Base-by-base conservation (phyloP, 2,113 vertebrate species). In the Coracopsis vasa region DNA sequence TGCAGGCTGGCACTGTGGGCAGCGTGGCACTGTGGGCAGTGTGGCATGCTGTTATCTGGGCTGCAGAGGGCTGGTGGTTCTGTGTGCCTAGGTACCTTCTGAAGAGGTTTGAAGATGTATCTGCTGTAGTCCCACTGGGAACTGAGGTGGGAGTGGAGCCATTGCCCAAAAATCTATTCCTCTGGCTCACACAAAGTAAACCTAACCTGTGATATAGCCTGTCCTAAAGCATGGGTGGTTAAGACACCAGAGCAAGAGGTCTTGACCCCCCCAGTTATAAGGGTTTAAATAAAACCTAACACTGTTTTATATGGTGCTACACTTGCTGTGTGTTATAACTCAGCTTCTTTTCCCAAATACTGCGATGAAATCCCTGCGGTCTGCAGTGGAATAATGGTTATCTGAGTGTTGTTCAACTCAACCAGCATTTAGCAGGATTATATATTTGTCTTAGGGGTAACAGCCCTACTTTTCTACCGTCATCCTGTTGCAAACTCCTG, bases 201-300 rank as follows among this genome's bases (percentile, higher is more conserved):
- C 44, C 24, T 44, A 70, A 41, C 16, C 62, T 61, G 41, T 29
- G 11, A 24, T 18, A n/a, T 11, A 80, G 9, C 20, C 41, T n/a
- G 45, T 29, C 6, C 25, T 2, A 64, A 3, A 48, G 13, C 23
- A 89, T 1, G 20, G 60, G 13, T 0, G 1, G 50, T 35, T 45
- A 74, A 78, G 45, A 62, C 3, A 47, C 23, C 41, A 33, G 28
- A 39, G 17, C 33, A 60, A 88, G 61, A 53, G 41, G 48, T 17
- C 27, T 79, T 47, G 42, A 54, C 16, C 13, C 3, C 3, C 13
- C n/a, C 11, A 27, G 17, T 50, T 81, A 74, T 4, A 64, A 8
- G 39, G 37, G 24, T 8, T 92, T 56, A 54, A 81, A 72, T 44
- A 62, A 71, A 85, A 86, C 7, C 20, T 29, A 66, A 39, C 14